A percentile compares a stretch with the other conserved stretches of the same genome.
These are phyloP conservation scores for Dichetophora obliterata DNA, from an alignment of 2,888 invertebrate genomes.

Conservation along the genomic window DNA sequence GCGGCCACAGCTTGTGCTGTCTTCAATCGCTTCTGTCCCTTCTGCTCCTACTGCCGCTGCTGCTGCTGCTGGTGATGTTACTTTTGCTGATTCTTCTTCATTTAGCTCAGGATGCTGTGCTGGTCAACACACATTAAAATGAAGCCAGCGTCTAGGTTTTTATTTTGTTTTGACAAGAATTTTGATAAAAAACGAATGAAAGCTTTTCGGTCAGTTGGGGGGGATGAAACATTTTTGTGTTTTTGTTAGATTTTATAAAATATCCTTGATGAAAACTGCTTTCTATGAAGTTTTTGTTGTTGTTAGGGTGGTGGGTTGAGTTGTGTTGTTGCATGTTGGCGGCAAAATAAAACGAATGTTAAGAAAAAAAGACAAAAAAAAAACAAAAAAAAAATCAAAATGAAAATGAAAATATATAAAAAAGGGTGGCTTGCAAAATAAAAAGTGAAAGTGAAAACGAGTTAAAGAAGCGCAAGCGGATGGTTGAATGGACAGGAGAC, in stretches of 20 bases:
- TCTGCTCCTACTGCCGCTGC: neutral
- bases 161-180: conserved; percentile 13
- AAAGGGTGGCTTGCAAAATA: conserved; percentile 28
- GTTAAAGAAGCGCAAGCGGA: conserved; percentile 29
- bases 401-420: conserved; percentile 12
- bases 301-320: conserved; percentile 15
- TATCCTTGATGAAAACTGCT: conserved; percentile 34
- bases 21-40: neutral
- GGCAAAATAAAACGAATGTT: neutral
- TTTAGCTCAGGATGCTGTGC: neutral
- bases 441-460: conserved; percentile 42
- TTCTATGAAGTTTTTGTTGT: conserved; percentile 24
- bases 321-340: conserved; percentile 13
- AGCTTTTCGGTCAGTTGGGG: conserved; percentile 10
- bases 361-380: conserved; percentile 13
- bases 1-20: neutral
- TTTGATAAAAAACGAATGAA: conserved; percentile 19
- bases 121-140: conserved; percentile 37
- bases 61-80: neutral
- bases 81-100: neutral
- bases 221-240: neutral
- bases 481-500: conserved; percentile 1
- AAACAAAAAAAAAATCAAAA: conserved; percentile 11
- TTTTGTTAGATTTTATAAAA: conserved; percentile 25
- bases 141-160: conserved; percentile 12